A percentile compares a stretch with the other conserved stretches of the same genome.
Evolutionary conservation across 2,797 vertebrate species (phyloP).

Genomic region (Hephaestus fuliginosus): DNA sequence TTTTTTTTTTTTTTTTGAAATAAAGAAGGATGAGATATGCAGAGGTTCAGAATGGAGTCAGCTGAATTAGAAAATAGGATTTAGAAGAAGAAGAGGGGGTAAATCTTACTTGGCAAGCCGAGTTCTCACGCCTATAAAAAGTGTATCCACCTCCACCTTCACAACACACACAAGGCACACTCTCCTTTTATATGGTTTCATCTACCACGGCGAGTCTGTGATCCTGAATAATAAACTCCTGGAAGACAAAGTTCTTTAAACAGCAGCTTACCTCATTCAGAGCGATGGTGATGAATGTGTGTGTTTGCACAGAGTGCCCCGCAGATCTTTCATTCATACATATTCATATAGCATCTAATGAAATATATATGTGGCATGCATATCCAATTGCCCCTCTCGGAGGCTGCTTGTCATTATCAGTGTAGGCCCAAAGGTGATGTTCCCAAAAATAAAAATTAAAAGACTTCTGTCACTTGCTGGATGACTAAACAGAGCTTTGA

Average conservation of each 20-base stretch:
- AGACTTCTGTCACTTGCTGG: slow-evolving; percentile 27
- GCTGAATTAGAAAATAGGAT: slow-evolving; percentile 61
- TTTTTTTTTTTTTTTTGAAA: slow-evolving; percentile 4
- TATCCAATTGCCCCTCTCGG: slow-evolving; percentile 42
- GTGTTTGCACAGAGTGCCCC: slow-evolving; percentile 56
- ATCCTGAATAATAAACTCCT: slow-evolving; percentile 59
- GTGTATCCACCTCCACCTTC: slow-evolving; percentile 47
- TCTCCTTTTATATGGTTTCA: slow-evolving; percentile 39
- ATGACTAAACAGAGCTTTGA: slow-evolving; percentile 35
- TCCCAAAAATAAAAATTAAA: slow-evolving; percentile 42
- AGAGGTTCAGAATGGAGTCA: slow-evolving; percentile 56
- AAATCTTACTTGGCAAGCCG: slow-evolving; percentile 59
- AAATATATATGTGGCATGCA: slow-evolving; percentile 74
- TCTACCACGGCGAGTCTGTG: slow-evolving; percentile 36
- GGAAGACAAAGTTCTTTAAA: slow-evolving; percentile 62
- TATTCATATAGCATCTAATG: slow-evolving; percentile 72
- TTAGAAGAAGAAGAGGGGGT: slow-evolving; percentile 49
- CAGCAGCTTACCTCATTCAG: slow-evolving; percentile 57
- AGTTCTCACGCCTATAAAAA: slow-evolving; percentile 56
- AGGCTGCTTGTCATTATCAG: slow-evolving; percentile 57
- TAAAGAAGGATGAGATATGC: slow-evolving; percentile 41
- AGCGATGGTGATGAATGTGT: slow-evolving; percentile 66
- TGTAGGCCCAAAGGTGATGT: slow-evolving; percentile 46
- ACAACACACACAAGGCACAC: slow-evolving; percentile 10
- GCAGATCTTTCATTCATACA: slow-evolving; percentile 66